A percentile compares a stretch with the other conserved stretches of the same genome.
Conservation (phyloP, 2,888 invertebrate species). For the Pristionchus exspectatus region DNA sequence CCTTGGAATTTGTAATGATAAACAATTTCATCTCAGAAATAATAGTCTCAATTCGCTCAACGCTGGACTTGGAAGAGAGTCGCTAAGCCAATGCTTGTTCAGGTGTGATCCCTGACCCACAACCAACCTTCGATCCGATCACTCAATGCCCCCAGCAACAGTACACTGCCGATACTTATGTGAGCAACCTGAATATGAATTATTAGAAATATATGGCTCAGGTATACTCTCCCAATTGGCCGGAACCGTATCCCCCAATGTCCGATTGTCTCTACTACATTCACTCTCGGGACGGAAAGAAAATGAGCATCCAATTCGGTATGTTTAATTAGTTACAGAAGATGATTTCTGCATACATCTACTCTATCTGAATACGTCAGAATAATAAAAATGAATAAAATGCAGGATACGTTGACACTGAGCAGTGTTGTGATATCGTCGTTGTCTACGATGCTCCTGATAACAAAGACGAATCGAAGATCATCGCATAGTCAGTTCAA, state of each 20-base stretch:
- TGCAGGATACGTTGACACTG: conserved; percentile 6
- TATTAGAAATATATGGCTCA: not conserved
- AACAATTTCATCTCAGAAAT: not conserved
- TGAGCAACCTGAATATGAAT: not conserved
- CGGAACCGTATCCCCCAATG: conserved; percentile 17
- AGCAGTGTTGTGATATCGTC: not conserved
- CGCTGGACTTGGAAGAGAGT: conserved; percentile 22
- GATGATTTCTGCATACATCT: not conserved
- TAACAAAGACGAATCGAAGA: conserved; percentile 3
- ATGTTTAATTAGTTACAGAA: not conserved
- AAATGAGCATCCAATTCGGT: conserved; percentile 28
- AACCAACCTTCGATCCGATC: not conserved
- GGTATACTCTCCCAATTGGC: conserved; percentile 44
- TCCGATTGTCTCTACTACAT: conserved; percentile 39
- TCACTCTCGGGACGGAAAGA: not conserved
- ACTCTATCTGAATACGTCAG: not conserved
- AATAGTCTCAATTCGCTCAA: not conserved
- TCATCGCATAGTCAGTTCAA: not conserved
- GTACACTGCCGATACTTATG: conserved; percentile 35
- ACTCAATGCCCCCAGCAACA: not conserved
- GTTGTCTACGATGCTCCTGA: conserved; percentile 32
- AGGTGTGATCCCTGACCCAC: not conserved
- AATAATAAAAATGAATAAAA: not conserved
- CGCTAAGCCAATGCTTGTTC: not conserved
- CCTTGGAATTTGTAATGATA: not conserved